phyloP scores from a whole-genome alignment of 35 echinoderm and acorn worm genomes.

The Apostichopus californicus region DNA sequence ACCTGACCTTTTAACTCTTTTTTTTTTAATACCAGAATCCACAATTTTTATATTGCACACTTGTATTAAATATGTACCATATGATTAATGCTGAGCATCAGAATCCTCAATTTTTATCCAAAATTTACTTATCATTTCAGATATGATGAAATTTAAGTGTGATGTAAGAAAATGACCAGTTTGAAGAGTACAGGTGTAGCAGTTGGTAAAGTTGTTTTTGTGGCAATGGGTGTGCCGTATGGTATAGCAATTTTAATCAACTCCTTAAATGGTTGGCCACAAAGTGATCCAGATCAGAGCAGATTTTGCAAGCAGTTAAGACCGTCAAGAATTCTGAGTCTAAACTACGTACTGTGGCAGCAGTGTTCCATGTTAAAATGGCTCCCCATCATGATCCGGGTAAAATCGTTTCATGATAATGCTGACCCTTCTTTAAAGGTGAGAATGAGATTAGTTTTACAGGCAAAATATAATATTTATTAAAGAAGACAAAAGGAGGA shows the following conservation, averaged over 20 bases:
- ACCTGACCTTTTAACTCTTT: too few relatives aligned
- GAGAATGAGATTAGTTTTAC: neutral
- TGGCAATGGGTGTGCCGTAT: constrained; percentile 69
- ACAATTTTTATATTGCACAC: too few relatives aligned
- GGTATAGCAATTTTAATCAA: constrained; percentile 51
- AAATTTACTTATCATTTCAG: neutral
- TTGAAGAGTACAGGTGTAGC: neutral
- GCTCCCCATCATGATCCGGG: constrained; percentile 55
- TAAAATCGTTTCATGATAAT: constrained; percentile 42
- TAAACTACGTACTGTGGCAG: constrained; percentile 58
- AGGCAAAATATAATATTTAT: too few relatives aligned
- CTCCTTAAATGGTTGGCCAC: constrained; percentile 57
- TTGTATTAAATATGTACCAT: too few relatives aligned
- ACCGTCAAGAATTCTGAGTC: constrained; percentile 62
- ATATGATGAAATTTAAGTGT: neutral
- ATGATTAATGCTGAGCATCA: too few relatives aligned
- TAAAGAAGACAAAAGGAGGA: too few relatives aligned
- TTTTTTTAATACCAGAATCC: too few relatives aligned
- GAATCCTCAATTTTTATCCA: neutral
- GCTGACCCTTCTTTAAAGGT: constrained; percentile 51
- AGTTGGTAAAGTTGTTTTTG: constrained; percentile 18
- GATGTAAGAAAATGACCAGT: neutral
- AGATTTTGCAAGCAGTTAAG: constrained; percentile 55
- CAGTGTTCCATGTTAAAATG: constrained; percentile 43
- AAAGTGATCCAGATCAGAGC: constrained; percentile 28